These are phyloP conservation scores for Chrysolina oricalcia DNA, from an alignment of 2,888 invertebrate genomes.

Conservation along the genomic window DNA sequence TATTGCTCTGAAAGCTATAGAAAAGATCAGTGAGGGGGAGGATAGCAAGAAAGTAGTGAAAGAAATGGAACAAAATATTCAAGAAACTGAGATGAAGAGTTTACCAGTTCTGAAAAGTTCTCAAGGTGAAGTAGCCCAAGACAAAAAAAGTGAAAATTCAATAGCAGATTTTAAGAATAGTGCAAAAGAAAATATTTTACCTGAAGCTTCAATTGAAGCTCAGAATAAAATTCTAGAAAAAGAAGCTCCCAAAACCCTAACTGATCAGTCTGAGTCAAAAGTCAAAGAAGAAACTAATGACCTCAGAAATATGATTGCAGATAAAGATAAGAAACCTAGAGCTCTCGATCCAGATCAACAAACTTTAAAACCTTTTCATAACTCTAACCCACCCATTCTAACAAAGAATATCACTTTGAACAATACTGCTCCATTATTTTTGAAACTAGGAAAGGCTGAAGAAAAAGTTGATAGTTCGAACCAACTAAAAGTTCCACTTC, in stretches of 20 bases:
- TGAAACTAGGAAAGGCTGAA: conserved; percentile 31
- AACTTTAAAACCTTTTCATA: background rate
- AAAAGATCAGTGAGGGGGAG: conserved; percentile 62
- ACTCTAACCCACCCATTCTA: background rate
- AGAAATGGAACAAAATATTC: conserved; percentile 41
- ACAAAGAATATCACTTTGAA: background rate
- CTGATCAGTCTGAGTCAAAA: background rate
- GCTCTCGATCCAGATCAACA: background rate
- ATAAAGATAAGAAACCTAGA: conserved; percentile 35
- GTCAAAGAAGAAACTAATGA: background rate
- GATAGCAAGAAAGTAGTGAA: conserved; percentile 54
- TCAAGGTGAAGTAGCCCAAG: background rate
- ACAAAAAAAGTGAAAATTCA: background rate
- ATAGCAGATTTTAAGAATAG: background rate
- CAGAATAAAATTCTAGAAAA: background rate
- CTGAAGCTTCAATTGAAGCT: background rate
- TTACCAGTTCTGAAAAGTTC: conserved; percentile 8
- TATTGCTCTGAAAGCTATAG: conserved; percentile 68
- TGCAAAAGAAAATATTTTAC: background rate
- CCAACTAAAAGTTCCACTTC: conserved; percentile 36
- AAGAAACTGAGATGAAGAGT: conserved; percentile 21
- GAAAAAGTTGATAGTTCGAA: conserved; percentile 27
- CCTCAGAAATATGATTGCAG: background rate
- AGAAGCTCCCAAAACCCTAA: background rate
- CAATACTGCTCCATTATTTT: conserved; percentile 45